Evolutionary conservation across 1,140 invertebrate genomes (phyloP), one percentile per base, ranked within the genome.

Genomic region (Drosophila pruinosa): DNA sequence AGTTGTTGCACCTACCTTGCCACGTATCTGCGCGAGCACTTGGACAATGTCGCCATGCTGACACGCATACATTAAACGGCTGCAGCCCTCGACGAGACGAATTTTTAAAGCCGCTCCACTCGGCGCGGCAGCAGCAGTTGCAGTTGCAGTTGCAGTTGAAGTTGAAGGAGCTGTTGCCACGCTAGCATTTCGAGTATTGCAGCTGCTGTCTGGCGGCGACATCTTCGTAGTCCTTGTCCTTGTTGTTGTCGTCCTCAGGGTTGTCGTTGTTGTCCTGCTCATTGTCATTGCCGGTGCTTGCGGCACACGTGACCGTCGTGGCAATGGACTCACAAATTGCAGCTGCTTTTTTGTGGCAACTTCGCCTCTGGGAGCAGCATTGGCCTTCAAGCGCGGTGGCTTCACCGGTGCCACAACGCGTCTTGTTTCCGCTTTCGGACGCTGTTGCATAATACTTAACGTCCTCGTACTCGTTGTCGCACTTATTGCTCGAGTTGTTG

Each of bases 61-160:
- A 89, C 96, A 97, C 75, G 97, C 96, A 92, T 97, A 96, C 96
- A 98, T 97, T 81, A 98, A 93, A 53, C 95, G 94, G 52, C 96
- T 96, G 83, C 93, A 94, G 73, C 93, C 93, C 72, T 93, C 93
- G 61, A 92, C 92, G 69, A 94, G 88, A 70, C 90, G 91, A 57
- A 12, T 82, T 83, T 80, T 86, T 72, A 71, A 62, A 22, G 64
- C 53, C 8, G 48, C n/a, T 22, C n/a, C 63, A 21, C 43, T 53
- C 21, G 22, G 26, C 34, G 47, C 8, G 26, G 64, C 75, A 39
- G 24, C 54, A 48, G 62, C 7, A 58, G 36, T 22, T 39, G 61
- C 3, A 4, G 14, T 45, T 19, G 36, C 14, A 39, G 24, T 47
- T 45, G 52, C 17, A 22, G 28, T 28, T 59, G 22, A 8, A 24